Conservation (phyloP, 2,888 invertebrate species). For the Uloborus plumipes region DNA sequence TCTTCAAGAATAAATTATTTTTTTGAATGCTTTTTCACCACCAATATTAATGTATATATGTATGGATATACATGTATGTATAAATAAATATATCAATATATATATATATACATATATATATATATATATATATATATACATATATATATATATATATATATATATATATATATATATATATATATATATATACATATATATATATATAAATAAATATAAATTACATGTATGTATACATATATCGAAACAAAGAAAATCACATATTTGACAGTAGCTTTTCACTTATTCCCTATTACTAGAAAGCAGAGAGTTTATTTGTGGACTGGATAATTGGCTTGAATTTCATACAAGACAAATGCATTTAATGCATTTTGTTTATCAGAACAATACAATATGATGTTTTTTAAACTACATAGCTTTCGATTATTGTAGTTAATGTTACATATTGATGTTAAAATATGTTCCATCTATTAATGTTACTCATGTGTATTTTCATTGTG, state of each 20-base stretch:
- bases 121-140: slow-evolving; percentile 9
- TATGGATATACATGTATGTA: slow-evolving; percentile 10
- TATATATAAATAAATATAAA: not conserved
- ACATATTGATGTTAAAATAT: slow-evolving; percentile 42
- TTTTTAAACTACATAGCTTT: too few relatives aligned
- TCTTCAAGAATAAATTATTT: slow-evolving; percentile 38
- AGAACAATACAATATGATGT: too few relatives aligned
- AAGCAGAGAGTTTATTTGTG: not conserved
- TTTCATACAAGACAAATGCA: not conserved
- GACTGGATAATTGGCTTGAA: not conserved
- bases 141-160: slow-evolving; percentile 12
- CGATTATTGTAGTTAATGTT: slow-evolving; percentile 4
- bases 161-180: slow-evolving; percentile 29
- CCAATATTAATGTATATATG: slow-evolving; percentile 32
- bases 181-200: slow-evolving; percentile 9
- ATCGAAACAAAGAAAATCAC: not conserved
- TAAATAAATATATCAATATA: not conserved
- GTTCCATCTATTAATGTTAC: slow-evolving; percentile 17
- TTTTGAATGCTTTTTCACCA: slow-evolving; percentile 36
- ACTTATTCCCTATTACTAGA: not conserved
- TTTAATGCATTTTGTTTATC: not conserved
- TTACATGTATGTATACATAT: slow-evolving; percentile 2
- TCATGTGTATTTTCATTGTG: slow-evolving; percentile 7
- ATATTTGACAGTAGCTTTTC: not conserved
- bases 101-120: not conserved